A percentile compares a stretch with the other conserved stretches of the same genome.
These are phyloP conservation scores for Camponotus floridanus DNA, from an alignment of 1,140 invertebrate species.

Conservation along the genomic window DNA sequence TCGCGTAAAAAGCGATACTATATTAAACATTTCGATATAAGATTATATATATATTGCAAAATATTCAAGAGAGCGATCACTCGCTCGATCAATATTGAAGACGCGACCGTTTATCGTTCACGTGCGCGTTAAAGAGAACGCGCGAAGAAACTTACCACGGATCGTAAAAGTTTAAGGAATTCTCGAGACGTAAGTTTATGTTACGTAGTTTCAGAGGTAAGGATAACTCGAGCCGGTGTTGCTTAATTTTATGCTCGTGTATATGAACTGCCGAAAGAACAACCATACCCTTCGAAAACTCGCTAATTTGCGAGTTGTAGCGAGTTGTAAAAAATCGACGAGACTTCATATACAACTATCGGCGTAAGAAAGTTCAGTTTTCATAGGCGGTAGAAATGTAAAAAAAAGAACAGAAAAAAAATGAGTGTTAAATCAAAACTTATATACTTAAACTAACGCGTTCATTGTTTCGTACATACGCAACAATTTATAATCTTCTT, in stretches of 20 bases:
- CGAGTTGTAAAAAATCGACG: slow-evolving; percentile 37
- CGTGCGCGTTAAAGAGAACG: neutral
- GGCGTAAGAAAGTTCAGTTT: slow-evolving; percentile 34
- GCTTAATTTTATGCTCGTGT: slow-evolving; percentile 21
- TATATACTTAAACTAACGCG: too few relatives aligned
- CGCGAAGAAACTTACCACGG: neutral
- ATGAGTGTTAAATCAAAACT: too few relatives aligned
- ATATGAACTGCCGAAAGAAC: neutral
- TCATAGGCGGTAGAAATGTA: neutral
- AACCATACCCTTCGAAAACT: slow-evolving; percentile 11
- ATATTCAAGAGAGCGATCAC: slow-evolving; percentile 22
- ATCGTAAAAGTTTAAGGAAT: slow-evolving; percentile 43
- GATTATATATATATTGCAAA: neutral
- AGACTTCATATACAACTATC: neutral
- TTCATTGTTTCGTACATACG: too few relatives aligned
- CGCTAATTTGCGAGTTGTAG: slow-evolving; percentile 30
- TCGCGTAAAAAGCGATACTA: slow-evolving; percentile 3
- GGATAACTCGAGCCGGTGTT: neutral
- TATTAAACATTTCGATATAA: slow-evolving; percentile 15
- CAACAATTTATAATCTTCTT: too few relatives aligned
- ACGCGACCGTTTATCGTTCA: slow-evolving; percentile 3
- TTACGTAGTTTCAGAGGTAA: slow-evolving; percentile 20
- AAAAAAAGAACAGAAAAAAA: too few relatives aligned
- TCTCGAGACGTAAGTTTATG: slow-evolving; percentile 18
- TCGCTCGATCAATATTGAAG: neutral